These are phyloP conservation scores for Melipona quadrifasciata DNA, from an alignment of 1,140 invertebrate genomes.

Conservation along the genomic window DNA sequence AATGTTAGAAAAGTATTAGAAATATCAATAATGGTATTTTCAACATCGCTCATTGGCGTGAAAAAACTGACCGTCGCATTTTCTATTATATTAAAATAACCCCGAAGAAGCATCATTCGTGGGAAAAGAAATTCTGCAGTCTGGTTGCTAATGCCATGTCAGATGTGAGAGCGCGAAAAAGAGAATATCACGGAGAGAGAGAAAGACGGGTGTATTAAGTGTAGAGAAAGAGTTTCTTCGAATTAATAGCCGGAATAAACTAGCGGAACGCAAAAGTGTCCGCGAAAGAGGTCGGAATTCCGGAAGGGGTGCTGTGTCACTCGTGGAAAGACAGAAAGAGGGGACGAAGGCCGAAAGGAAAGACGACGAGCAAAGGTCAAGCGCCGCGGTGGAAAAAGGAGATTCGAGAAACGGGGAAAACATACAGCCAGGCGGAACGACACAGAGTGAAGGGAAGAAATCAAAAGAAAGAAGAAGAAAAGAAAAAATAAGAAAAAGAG, in stretches of 20 bases:
- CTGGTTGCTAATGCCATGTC: too few species aligned
- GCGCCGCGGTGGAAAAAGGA: conserved; percentile 41
- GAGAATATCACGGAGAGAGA: background rate
- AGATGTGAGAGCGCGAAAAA: background rate
- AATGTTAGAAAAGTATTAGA: too few species aligned
- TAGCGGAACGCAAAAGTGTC: background rate
- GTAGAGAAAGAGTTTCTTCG: background rate
- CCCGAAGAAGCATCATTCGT: too few species aligned
- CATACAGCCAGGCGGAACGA: conserved; percentile 30
- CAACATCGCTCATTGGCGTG: too few species aligned
- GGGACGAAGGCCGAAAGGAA: conserved; percentile 9
- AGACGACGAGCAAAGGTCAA: conserved; percentile 43
- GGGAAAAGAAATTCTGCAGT: too few species aligned
- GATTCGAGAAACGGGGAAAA: conserved; percentile 10
- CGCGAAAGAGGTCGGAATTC: background rate
- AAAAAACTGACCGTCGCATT: too few species aligned
- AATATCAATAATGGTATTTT: too few species aligned
- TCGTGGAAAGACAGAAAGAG: conserved; percentile 1
- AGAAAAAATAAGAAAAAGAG: too few species aligned
- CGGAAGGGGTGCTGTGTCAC: background rate
- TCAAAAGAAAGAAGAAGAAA: background rate
- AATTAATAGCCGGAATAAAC: conserved; percentile 19
- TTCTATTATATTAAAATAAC: too few species aligned
- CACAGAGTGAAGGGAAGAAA: background rate
- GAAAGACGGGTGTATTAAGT: background rate